Conservation (phyloP, 1,140 invertebrate genomes). For the Drosophila truncata region DNA sequence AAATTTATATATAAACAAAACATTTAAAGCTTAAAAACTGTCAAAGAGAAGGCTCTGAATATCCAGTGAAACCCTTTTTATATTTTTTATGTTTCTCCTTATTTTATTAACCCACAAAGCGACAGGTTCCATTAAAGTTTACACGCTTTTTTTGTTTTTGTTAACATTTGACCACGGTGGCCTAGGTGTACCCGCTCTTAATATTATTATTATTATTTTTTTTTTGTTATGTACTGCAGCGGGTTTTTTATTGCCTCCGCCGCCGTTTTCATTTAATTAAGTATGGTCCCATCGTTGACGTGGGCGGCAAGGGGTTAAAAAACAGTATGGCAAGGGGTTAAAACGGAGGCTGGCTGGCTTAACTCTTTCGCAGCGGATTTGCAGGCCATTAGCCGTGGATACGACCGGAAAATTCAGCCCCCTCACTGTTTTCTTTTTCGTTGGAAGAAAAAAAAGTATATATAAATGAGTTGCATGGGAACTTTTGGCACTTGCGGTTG, state of each 20-base stretch:
- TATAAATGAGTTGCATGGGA: slow-evolving; percentile 67
- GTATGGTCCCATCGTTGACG: slow-evolving; percentile 23
- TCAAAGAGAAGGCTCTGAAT: too few species aligned
- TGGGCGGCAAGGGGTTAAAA: slow-evolving; percentile 12
- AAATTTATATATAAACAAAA: neutral
- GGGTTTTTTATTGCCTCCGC: slow-evolving; percentile 45
- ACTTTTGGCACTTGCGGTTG: slow-evolving; percentile 76
- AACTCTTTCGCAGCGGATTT: slow-evolving; percentile 63
- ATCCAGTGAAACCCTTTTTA: neutral
- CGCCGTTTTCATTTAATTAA: slow-evolving; percentile 77
- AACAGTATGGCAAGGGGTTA: neutral
- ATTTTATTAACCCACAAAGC: neutral
- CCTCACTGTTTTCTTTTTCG: slow-evolving; percentile 16
- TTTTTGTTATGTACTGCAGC: slow-evolving; percentile 20
- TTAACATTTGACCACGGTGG: slow-evolving; percentile 14
- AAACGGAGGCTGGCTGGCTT: slow-evolving; percentile 28
- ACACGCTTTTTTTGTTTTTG: neutral
- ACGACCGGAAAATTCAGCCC: neutral
- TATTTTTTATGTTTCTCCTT: neutral
- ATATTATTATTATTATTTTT: slow-evolving; percentile 15
- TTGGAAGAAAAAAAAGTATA: slow-evolving; percentile 50
- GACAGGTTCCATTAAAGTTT: neutral
- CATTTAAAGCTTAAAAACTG: neutral
- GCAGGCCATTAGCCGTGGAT: slow-evolving; percentile 24
- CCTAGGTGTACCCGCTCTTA: slow-evolving; percentile 17